Evolutionary conservation across 2,113 vertebrate genomes (phyloP), one percentile per base, ranked within the genome.

Genomic region (Neodontobutis hainanensis): DNA sequence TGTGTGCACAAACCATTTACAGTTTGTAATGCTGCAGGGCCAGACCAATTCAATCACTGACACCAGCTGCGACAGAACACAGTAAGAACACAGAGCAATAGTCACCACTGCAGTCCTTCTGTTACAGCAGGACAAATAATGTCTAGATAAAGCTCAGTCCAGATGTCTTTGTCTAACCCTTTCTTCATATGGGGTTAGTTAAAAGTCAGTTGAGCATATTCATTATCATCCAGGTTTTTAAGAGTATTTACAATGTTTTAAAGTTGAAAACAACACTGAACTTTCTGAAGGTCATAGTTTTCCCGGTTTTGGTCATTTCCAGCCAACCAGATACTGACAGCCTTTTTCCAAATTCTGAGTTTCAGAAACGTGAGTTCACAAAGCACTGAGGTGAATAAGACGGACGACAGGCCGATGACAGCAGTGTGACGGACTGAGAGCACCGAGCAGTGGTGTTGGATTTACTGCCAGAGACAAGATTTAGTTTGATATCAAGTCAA

Each of bases 1-100:
- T 4, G 27, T 61, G 55, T 19, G 48, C 50, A 42, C 15, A 19
- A 52, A 69, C 53, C 68, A 65, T 72, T 73, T 68, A 57, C 44
- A 61, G 46, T 11, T 56, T n/a, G 49, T 43, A 49, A 52, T 43
- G 53, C 71, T 19, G 14, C 1, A 0, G 35, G 40, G 14, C 55
- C 1, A 11, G 50, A 67, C 34, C 61, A 40, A 34, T 42, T 78
- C 62, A 68, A 35, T 56, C 62, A 60, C 11, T 64, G 51, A 35
- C 58, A 68, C 5, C 15, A 19, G 34, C 61, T 4, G 6, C 48
- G 14, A 8, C 19, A 38, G 12, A n/a, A 58, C 32, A 38, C 6
- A 38, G 45, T 3, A 32, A 19, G 55, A 64, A n/a, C n/a, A n/a
- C n/a, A n/a, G n/a, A n/a, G n/a, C n/a, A n/a, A n/a, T n/a, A n/a